Evolutionary conservation across 2,113 vertebrate genomes (phyloP), one percentile per base, ranked within the genome.

Genomic region (Xenus cinereus): DNA sequence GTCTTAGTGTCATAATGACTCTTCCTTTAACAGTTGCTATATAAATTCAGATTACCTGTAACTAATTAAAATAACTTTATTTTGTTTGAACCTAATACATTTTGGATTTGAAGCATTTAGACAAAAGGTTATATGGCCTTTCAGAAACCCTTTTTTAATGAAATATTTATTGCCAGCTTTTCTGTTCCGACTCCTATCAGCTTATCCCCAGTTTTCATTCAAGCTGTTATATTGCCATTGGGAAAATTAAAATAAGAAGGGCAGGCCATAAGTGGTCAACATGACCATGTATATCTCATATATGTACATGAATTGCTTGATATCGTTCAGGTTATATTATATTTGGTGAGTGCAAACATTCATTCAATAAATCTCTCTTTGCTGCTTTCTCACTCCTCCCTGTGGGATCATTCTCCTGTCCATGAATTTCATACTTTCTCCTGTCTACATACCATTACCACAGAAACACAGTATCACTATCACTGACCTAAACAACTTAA

Each of bases 181-280:
- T 89, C 86, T 89, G 69, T 90, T 93, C 90, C 41, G 45, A 63
- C 83, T 96, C 14, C 33, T 76, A 66, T 84, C 74, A 85, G 62
- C 45, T 96, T 94, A 92, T 84, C 46, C 48, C 87, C 66, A 46
- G 83, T 87, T 94, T 95, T 96, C 80, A 69, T 93, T 89, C 60
- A 50, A 73, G 22, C 60, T 78, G 48, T 64, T 94, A 32, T 92
- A 95, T 94, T 94, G 76, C 59, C 50, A 56, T 35, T 76, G 66
- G n/a, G 41, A 97, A 96, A 97, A 96, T 95, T 93, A 84, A 95
- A 96, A 87, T 91, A 92, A 87, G 78, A 95, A 93, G 62, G 62
- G 73, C 77, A 95, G n/a, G 4, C 62, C 18, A 4, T 89, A 92
- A 78, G 77, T 96, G 67, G 60, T 91, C 77, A 91, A 62, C 60